Base-by-base conservation (phyloP, 1,140 invertebrate genomes). In the Anadara kagoshimensis region DNA sequence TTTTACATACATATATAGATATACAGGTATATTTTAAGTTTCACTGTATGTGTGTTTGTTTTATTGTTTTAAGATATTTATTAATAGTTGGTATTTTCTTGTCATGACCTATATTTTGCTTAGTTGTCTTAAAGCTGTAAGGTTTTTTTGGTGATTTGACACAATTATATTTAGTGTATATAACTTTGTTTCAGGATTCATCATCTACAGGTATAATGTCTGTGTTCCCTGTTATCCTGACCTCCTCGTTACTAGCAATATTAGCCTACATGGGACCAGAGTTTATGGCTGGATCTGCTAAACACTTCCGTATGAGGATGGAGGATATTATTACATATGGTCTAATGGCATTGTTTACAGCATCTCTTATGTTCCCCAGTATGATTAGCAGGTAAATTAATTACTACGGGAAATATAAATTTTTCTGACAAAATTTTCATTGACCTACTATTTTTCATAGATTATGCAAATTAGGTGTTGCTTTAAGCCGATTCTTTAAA, bases 291-390 rank as follows among this genome's bases (percentile, higher is more conserved):
- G 73, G 69, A 36, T 69, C 83, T 59, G 78, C 85, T 11, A 76
- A 78, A 5, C 73, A 73, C 11, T 81, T 86, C 58, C 71, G 82
- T 43, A 79, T 88, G 49, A 78, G 74, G 11, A 71, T 84, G 20
- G 80, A 83, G 36, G 87, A 88, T 65, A 80, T 80, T 29, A 62
- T 88, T 1, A 59, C 79, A 18, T 86, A 79, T 72, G 85, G 87
- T 20, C 73, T 86, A 14, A 51, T 88, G 47, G 86, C 86, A 12
- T 61, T 87, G 14, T 86, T 85, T 67, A 74, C 81, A 20, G 82
- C 86, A n/a, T 83, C 82, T 43, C 61, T 89, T 5, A 53, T 83
- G n/a, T 83, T 87, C 51, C 85, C 86, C 8, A 78, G 78, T 56
- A 36, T 36, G 29, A 36, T 36, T 5, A 53, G 20, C 18, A 53